Conservation (phyloP, 2,113 vertebrate species). For the Climacteris rufus region DNA sequence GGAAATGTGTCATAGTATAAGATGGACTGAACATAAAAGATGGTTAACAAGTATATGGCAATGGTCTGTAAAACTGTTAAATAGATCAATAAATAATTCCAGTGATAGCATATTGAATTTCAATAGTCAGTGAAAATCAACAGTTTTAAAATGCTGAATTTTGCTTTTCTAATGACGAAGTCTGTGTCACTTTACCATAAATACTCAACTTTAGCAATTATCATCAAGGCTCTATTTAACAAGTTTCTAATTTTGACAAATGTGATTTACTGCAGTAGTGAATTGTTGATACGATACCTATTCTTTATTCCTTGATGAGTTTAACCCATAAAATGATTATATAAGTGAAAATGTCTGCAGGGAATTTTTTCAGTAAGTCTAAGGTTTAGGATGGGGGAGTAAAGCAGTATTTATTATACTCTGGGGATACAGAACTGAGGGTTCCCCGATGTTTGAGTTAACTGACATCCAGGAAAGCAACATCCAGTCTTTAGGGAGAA, state of each 20-base stretch:
- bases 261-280: background rate
- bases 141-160: slow-evolving; percentile 19
- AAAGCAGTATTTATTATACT: background rate
- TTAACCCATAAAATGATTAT: slow-evolving; percentile 49
- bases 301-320: slow-evolving; percentile 42
- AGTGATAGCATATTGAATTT: slow-evolving; percentile 40
- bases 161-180: slow-evolving; percentile 12
- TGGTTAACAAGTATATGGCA: slow-evolving; percentile 1
- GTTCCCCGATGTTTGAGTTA: background rate
- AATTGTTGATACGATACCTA: slow-evolving; percentile 1
- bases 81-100: slow-evolving; percentile 41
- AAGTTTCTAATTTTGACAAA: slow-evolving; percentile 19
- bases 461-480: background rate
- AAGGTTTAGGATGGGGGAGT: background rate
- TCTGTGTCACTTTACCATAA: background rate
- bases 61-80: slow-evolving; percentile 16
- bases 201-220: slow-evolving; percentile 12
- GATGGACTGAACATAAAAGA: slow-evolving; percentile 16
- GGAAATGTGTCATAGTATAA: slow-evolving; percentile 11
- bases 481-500: background rate
- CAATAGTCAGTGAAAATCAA: slow-evolving; percentile 6
- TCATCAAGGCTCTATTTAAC: slow-evolving; percentile 39
- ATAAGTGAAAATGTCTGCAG: slow-evolving; percentile 14
- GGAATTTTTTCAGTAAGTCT: background rate
- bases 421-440: background rate